phyloP scores from a whole-genome alignment of 2,888 invertebrate genomes.

The Archaeoteleia sp. region DNA sequence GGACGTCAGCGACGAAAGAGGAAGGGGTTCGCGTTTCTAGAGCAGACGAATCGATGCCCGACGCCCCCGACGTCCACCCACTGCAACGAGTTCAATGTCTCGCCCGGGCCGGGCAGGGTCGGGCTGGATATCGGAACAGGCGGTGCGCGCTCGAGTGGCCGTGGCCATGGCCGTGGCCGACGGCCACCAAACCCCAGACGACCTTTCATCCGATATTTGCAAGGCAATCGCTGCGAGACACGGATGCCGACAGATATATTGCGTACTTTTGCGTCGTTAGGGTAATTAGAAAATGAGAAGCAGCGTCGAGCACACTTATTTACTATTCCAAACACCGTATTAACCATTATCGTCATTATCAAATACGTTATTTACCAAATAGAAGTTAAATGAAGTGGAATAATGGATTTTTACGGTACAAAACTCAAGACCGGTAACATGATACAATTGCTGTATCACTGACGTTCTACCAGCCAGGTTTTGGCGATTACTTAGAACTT shows the following conservation, averaged over 20 bases:
- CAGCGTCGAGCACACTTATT: not conserved
- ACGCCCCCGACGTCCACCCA: conserved; percentile 58
- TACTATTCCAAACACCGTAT: too few relatives aligned
- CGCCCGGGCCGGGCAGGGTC: conserved; percentile 66
- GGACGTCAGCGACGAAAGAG: conserved; percentile 44
- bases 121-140: conserved; percentile 35
- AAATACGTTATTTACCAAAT: too few relatives aligned
- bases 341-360: too few relatives aligned
- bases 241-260: conserved; percentile 14
- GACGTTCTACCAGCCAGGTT: too few relatives aligned
- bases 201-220: conserved; percentile 40
- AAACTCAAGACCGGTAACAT: too few relatives aligned
- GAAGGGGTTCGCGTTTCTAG: conserved; percentile 64
- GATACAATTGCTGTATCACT: too few relatives aligned
- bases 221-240: conserved; percentile 23
- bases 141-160: conserved; percentile 54
- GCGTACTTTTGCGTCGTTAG: conserved; percentile 7
- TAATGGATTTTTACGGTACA: too few relatives aligned
- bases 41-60: conserved; percentile 71
- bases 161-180: conserved; percentile 66
- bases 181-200: conserved; percentile 48
- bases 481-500: too few relatives aligned
- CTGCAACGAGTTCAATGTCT: conserved; percentile 72
- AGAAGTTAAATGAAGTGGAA: too few relatives aligned
- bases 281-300: conserved; percentile 16